Evolutionary conservation across 2,113 vertebrate genomes (phyloP), one percentile per base, ranked within the genome.

Genomic region (Ammodytes marinus): DNA sequence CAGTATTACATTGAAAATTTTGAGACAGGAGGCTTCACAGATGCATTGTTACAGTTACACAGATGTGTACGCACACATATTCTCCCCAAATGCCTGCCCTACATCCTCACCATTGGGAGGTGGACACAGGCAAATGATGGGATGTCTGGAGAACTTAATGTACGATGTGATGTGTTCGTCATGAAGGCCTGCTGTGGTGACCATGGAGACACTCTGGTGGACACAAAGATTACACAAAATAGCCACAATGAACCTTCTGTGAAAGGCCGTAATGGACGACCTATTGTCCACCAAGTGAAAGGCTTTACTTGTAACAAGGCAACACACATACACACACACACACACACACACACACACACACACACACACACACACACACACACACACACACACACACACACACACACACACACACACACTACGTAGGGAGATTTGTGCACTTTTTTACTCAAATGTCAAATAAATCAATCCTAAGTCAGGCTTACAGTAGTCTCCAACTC

Each of bases 21-120:
- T 88, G 88, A 89, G 86, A 89, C 80, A 86, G 75, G 82, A 90
- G 57, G 73, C 75, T 80, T 58, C 7, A 27, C 65, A 77, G 81
- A 58, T 50, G 64, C 52, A 59, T 57, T 52, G 79, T 80, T 78
- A 69, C 72, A 58, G 77, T 74, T 77, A 77, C 70, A 81, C 69
- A 54, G 49, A 76, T 45, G 45, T 17, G 0, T 40, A 37, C 49
- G 45, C 66, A 68, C 57, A 68, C 67, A 37, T 58, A 15, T 37
- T 43, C 37, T 42, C 6, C 15, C 61, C 39, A 74, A 69, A 69
- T 75, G 45, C 65, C 15, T 27, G 68, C 53, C 45, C 86, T 49
- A 37, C 37, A n/a, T 70, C 58, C n/a, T 42, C 8, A 0, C 68
- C 60, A 17, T 6, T 27, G 11, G 40, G 47, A 40, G 19, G 19